Evolutionary conservation across 2,113 vertebrate genomes (phyloP).

Genomic region (Arizona elegans): DNA sequence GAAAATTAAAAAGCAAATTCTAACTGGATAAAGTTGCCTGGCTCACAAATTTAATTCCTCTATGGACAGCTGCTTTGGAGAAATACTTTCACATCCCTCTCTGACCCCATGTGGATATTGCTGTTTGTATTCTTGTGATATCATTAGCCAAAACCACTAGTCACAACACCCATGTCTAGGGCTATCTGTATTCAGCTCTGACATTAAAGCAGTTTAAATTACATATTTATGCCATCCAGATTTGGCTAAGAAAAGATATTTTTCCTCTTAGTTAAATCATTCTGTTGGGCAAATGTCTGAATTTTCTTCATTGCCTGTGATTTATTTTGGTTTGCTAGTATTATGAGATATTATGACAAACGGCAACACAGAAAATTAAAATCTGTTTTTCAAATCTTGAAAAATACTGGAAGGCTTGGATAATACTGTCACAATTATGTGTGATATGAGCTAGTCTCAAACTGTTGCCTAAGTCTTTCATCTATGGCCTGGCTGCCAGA

Average conservation of each 20-base stretch:
- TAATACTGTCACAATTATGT: neutral
- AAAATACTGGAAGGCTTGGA: neutral
- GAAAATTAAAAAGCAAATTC: neutral
- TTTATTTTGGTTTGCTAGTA: neutral
- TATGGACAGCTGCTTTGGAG: neutral
- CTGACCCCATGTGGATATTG: neutral
- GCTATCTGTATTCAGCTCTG: neutral
- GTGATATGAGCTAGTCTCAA: neutral
- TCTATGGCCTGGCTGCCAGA: neutral
- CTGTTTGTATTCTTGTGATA: neutral
- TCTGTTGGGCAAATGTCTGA: neutral
- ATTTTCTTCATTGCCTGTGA: neutral
- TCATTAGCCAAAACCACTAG: neutral
- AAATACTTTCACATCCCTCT: neutral
- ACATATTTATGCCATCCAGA: neutral
- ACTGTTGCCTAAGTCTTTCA: neutral
- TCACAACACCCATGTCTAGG: neutral
- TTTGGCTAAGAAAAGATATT: neutral
- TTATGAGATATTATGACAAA: neutral
- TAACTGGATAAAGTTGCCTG: neutral
- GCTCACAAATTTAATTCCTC: neutral
- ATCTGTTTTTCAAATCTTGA: neutral
- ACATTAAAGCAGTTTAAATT: neutral
- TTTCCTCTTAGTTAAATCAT: neutral
- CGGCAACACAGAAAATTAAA: neutral